phyloP scores from a whole-genome alignment of 2,797 vertebrate species.

The Saxicola maurus region DNA sequence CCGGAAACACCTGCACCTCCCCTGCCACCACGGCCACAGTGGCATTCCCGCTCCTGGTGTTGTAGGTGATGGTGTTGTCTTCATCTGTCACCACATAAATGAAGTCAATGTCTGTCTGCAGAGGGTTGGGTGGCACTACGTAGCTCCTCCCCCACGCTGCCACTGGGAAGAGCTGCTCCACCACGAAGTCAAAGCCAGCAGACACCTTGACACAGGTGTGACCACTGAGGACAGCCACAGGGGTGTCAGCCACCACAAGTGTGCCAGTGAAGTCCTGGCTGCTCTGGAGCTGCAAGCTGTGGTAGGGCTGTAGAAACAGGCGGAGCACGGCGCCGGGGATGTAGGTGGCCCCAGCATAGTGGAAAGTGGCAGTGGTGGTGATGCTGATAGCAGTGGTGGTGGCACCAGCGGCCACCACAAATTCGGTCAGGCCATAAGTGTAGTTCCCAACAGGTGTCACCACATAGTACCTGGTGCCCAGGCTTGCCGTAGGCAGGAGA shows the following conservation, averaged over 20 bases:
- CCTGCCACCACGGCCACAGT: background rate
- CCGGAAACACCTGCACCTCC: accelerated
- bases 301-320: background rate
- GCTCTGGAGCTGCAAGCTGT: background rate
- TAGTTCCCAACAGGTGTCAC: background rate
- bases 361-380: background rate
- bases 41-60: accelerated
- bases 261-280: background rate
- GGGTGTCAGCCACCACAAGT: background rate
- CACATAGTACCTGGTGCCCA: background rate
- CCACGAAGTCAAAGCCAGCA: background rate
- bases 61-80: background rate
- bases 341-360: background rate
- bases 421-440: background rate
- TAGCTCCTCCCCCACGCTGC: background rate
- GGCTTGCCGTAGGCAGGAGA: background rate
- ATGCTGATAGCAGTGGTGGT: background rate
- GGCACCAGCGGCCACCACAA: accelerated
- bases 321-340: accelerated
- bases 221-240: background rate
- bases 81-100: background rate
- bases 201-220: background rate
- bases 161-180: background rate
- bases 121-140: background rate
- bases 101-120: accelerated